Percentiles rank a stretch among this genome's conserved stretches.
Evolutionary conservation across 2,797 vertebrate genomes (phyloP).

Genomic region (Eulemur coronatus): DNA sequence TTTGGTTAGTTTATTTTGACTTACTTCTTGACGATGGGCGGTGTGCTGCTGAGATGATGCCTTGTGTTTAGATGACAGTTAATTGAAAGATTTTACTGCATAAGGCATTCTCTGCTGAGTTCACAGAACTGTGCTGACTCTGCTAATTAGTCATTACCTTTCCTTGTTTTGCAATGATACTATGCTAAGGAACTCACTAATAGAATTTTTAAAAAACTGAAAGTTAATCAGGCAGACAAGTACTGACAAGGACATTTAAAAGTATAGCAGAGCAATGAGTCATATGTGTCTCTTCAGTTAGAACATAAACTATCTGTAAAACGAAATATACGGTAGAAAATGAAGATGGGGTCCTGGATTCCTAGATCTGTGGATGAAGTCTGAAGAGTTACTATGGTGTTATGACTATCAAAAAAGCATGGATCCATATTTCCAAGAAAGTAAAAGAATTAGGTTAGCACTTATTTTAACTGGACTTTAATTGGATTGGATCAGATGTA

Average conservation of each 20-base stretch:
- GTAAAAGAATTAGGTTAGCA: background rate
- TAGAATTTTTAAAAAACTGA: background rate
- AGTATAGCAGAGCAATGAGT: background rate
- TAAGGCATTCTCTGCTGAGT: background rate
- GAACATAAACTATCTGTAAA: background rate
- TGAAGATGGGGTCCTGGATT: background rate
- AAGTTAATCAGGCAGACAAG: background rate
- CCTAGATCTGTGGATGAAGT: background rate
- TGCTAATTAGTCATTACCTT: background rate
- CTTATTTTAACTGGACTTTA: background rate
- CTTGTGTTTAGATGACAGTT: background rate
- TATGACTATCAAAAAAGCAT: background rate
- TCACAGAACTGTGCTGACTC: background rate
- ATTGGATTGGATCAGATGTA: background rate
- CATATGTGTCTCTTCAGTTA: background rate
- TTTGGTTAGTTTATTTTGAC: background rate
- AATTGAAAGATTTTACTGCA: background rate
- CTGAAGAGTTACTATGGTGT: background rate
- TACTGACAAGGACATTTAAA: background rate
- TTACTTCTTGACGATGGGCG: background rate
- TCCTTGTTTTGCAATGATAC: background rate
- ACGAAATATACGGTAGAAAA: background rate
- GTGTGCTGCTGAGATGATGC: background rate
- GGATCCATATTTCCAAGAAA: background rate
- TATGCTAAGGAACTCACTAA: background rate